phyloP scores from a whole-genome alignment of 2,113 vertebrate genomes.

The Acanthisitta chloris region DNA sequence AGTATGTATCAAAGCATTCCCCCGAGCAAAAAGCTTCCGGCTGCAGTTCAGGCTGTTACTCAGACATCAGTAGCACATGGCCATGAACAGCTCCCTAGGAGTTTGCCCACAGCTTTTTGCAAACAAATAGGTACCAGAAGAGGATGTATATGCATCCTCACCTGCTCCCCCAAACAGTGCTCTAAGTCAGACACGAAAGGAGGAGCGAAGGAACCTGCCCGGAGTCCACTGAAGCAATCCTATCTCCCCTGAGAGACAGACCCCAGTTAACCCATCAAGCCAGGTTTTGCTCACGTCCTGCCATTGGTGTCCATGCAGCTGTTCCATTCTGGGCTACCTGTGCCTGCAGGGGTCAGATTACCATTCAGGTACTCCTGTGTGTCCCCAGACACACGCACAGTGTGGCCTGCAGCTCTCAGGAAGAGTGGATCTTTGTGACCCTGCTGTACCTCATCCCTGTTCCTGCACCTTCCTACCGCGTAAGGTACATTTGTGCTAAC shows the following conservation, averaged over 20 bases:
- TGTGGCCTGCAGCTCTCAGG: neutral
- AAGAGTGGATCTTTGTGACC: neutral
- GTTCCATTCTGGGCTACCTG: neutral
- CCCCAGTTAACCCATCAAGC: neutral
- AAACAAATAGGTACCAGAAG: neutral
- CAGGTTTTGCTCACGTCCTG: neutral
- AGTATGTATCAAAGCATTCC: neutral
- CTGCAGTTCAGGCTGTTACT: neutral
- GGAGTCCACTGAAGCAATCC: neutral
- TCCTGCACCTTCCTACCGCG: neutral
- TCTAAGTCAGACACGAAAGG: neutral
- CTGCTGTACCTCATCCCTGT: neutral
- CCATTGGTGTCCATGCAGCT: neutral
- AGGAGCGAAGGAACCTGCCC: neutral
- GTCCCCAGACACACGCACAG: neutral
- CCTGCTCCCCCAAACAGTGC: neutral
- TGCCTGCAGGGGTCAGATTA: neutral
- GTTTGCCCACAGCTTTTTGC: neutral
- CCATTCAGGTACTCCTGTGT: rapidly evolving
- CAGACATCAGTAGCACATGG: neutral
- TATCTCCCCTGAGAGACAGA: neutral
- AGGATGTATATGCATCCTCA: neutral
- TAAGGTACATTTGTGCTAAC: neutral
- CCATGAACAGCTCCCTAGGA: neutral
- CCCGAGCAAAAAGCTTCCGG: neutral